phyloP scores from a whole-genome alignment of 1,140 invertebrate genomes.

The Pogonomyrmex californicus region DNA sequence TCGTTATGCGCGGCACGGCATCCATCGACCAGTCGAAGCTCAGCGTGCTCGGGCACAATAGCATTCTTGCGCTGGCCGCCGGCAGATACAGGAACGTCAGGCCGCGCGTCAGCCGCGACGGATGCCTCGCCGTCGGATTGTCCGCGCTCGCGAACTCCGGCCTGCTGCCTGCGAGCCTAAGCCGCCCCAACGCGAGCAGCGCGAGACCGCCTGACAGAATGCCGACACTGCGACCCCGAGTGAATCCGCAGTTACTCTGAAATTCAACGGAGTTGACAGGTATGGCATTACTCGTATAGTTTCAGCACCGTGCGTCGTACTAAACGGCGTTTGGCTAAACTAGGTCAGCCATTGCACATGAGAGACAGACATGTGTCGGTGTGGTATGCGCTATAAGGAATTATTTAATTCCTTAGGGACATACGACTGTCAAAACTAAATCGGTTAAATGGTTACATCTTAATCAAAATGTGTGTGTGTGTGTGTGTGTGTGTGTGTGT shows the following conservation, averaged over 20 bases:
- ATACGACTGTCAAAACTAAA: background rate
- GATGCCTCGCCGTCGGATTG: conserved; percentile 94
- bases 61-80: conserved; percentile 93
- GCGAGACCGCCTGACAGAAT: conserved; percentile 83
- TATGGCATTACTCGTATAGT: conserved; percentile 30
- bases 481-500: too few relatives aligned
- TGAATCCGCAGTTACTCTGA: conserved; percentile 77
- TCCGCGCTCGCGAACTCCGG: conserved; percentile 95
- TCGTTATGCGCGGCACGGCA: conserved; percentile 93
- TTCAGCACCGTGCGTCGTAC: background rate
- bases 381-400: background rate
- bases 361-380: background rate
- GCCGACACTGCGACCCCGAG: conserved; percentile 77
- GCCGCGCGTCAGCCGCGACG: conserved; percentile 90
- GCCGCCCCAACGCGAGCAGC: conserved; percentile 82
- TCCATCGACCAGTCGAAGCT: conserved; percentile 99
- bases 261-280: conserved; percentile 40
- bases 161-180: conserved; percentile 83
- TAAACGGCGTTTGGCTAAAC: background rate
- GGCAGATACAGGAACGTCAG: conserved; percentile 96
- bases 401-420: background rate
- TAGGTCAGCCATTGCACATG: background rate
- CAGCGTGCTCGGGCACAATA: conserved; percentile 93
- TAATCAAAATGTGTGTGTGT: background rate
- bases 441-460: background rate